phyloP scores from a whole-genome alignment of 2,888 invertebrate species.

The Drosophila austrosaltans region DNA sequence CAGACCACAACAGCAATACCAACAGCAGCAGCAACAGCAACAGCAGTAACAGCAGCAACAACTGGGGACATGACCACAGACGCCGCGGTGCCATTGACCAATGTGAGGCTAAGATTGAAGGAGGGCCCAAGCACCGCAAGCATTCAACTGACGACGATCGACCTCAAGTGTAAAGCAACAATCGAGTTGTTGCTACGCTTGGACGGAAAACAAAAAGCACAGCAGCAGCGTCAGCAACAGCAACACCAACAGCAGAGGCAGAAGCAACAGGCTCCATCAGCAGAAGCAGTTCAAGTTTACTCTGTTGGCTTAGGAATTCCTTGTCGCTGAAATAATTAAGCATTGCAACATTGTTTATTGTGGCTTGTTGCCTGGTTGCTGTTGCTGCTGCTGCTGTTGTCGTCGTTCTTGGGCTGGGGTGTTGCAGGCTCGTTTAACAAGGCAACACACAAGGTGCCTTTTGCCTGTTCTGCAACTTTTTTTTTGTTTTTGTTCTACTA shows the following conservation, averaged over 20 bases:
- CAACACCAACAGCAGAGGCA: slow-evolving; percentile 37
- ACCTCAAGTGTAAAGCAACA: slow-evolving; percentile 74
- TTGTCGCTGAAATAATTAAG: slow-evolving; percentile 79
- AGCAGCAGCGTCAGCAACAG: slow-evolving; percentile 28
- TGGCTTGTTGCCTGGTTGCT: slow-evolving; percentile 46
- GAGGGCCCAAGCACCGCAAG: slow-evolving; percentile 8
- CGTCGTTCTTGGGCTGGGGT: slow-evolving; percentile 50
- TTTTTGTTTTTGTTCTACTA: slow-evolving; percentile 40
- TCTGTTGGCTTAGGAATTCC: slow-evolving; percentile 66
- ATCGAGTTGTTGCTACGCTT: slow-evolving; percentile 62
- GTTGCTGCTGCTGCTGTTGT: slow-evolving; percentile 41
- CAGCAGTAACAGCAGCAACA: slow-evolving; percentile 39
- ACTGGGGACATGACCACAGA: slow-evolving; percentile 66
- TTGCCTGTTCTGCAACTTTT: slow-evolving; percentile 70
- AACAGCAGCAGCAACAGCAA: slow-evolving; percentile 22
- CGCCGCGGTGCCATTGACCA: slow-evolving; percentile 77
- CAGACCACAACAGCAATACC: slow-evolving; percentile 53
- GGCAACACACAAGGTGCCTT: slow-evolving; percentile 67
- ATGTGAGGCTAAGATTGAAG: slow-evolving; percentile 45
- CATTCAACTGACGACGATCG: slow-evolving; percentile 54
- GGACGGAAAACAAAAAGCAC: slow-evolving; percentile 58
- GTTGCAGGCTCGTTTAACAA: slow-evolving; percentile 79
- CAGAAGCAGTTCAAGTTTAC: slow-evolving; percentile 77
- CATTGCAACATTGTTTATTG: slow-evolving; percentile 78
- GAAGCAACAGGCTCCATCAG: slow-evolving; percentile 30